These are phyloP conservation scores for Struthio camelus DNA, from an alignment of 2,113 vertebrate genomes.

Conservation along the genomic window DNA sequence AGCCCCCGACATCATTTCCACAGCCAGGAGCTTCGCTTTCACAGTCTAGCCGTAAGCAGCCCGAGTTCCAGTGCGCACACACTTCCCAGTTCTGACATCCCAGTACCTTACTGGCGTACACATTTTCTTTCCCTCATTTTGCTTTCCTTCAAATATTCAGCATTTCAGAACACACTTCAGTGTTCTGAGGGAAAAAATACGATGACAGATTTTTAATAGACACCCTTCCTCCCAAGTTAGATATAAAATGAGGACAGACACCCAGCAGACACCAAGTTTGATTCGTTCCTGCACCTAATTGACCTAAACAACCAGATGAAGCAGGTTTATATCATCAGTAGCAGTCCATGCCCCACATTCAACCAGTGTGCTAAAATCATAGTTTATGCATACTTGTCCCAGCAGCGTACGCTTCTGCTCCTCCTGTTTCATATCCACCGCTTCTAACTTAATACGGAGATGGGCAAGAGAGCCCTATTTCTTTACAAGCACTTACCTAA, in stretches of 20 bases:
- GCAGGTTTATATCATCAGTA: fast-evolving
- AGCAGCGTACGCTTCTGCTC: fast-evolving
- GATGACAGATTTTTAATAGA: fast-evolving
- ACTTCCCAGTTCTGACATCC: not conserved
- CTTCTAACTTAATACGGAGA: no score
- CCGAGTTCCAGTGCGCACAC: fast-evolving
- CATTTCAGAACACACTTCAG: not conserved
- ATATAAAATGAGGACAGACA: not conserved
- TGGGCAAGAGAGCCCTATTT: not conserved
- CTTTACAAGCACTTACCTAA: not conserved
- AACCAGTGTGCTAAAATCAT: fast-evolving
- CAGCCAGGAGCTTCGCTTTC: not conserved
- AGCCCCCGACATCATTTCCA: not conserved
- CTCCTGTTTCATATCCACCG: not conserved
- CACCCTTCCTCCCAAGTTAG: not conserved
- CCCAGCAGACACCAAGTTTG: fast-evolving
- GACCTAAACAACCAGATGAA: not conserved
- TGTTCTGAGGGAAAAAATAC: not conserved
- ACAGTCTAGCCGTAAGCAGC: not conserved
- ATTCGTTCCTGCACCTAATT: fast-evolving
- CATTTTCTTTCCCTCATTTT: not conserved
- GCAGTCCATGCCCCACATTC: fast-evolving
- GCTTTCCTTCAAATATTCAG: not conserved
- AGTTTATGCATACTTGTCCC: not conserved
- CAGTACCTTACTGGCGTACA: not conserved